Percentiles rank a stretch among this genome's conserved stretches.
Evolutionary conservation across 2,797 vertebrate species (phyloP).

Genomic region (Otolemur crassicaudatus): DNA sequence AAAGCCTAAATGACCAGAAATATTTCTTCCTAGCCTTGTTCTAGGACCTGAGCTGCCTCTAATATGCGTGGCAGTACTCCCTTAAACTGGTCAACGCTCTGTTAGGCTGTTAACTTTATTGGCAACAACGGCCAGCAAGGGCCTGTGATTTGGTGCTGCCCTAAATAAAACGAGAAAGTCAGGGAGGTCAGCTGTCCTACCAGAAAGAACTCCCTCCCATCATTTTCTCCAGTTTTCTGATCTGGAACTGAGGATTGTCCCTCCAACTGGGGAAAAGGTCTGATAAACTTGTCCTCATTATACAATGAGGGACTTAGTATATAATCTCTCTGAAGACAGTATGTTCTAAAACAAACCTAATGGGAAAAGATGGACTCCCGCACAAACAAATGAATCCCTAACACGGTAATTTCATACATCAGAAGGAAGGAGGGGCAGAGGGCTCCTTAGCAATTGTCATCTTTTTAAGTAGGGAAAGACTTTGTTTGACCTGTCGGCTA

Average conservation of each 20-base stretch:
- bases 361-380: not conserved
- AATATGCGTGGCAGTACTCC: fast-evolving
- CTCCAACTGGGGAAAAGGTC: not conserved
- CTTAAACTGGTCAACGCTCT: no score
- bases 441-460: not conserved
- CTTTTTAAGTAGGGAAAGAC: not conserved
- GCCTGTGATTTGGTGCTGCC: not conserved
- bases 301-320: not conserved
- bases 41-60: not conserved
- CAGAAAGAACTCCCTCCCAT: not conserved
- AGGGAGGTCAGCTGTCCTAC: not conserved
- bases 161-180: not conserved
- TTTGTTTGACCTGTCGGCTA: not conserved
- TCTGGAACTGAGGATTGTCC: not conserved
- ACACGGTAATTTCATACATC: not conserved
- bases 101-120: not conserved
- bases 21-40: not conserved
- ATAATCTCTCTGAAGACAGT: not conserved
- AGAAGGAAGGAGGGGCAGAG: not conserved
- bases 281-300: not conserved
- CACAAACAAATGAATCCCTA: not conserved
- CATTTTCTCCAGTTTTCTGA: not conserved
- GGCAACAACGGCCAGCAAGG: not conserved
- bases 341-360: not conserved
- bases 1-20: not conserved